Evolutionary conservation across 2,797 vertebrate species (phyloP), one percentile per base, ranked within the genome.

Genomic region (Parauchenoglanis punctatus): DNA sequence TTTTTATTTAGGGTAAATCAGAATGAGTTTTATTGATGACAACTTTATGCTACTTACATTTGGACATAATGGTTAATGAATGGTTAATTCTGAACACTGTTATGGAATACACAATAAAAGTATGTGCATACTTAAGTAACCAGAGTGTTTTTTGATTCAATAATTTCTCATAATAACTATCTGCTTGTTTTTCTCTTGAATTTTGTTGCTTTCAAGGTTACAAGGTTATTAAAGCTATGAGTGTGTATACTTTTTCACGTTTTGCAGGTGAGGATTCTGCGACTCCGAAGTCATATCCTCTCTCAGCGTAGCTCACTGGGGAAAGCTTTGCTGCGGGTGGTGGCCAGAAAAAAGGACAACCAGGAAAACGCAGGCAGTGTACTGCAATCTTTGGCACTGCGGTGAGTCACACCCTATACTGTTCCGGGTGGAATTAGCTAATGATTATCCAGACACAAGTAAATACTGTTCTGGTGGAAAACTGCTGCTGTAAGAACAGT

Each of bases 281-380:
- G 93, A 89, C 96, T 98, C 52, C 96, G 95, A 89, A 93, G 94
- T 70, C 58, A 89, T 77, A 97, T 99, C 91, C 93, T 97, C 87
- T 94, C 93, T 0, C 95, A 94, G 77, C 94, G 97, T 20, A 89
- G 70, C 2, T 91, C 86, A 3, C 44, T 95, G 59, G 0, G 83
- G 0, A 89, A 82, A 1, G 91, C 94, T 2, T 89, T 98, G 86
- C 75, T 91, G 18, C 91, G 61, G 77, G 68, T 90, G 0, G 91
- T 86, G 25, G 31, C 78, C 81, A 54, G n/a, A 87, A 59, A 23
- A 49, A 77, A 0, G 0, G 92, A 89, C 0, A 94, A 95, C 7
- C 84, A 89, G 0, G 58, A 88, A 0, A 87, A 90, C 5, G 25
- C 49, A 49, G 49, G 13, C 67, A 91, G 88, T 15, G 0, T 87